Base-by-base conservation (phyloP, 2,888 invertebrate genomes). In the Monoplex corrugatus region DNA sequence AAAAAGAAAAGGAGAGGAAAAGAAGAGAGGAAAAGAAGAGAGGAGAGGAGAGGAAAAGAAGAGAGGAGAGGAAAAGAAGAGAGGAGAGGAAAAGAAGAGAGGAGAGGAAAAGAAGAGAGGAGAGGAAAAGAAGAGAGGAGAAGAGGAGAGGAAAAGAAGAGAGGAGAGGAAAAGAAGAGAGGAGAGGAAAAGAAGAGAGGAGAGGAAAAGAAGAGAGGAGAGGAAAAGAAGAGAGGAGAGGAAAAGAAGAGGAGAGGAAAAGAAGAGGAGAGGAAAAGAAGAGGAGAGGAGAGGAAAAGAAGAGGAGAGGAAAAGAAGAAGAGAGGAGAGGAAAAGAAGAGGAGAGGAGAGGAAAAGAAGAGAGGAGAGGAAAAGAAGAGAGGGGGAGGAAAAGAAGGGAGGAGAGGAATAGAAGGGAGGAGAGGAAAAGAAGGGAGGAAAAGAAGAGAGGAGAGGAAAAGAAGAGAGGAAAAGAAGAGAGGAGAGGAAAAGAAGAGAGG, bases 321-420 rank as follows among this genome's bases (percentile, higher is more conserved):
- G 57, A 28, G 28, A 10, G 57, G 10, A 28, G 28, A 57, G 10
- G 10, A 57, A 28, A 5, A 10, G 57, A 10, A 57, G 10, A 1
- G 28, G 57, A 10, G 32, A 82, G 32, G 82, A 23, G 40, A 32
- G 80, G 16, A 82, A 57, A 38, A 44, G 83, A 19, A 88, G 19
- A 50, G 28, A 72, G 43, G 72, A 10, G 35, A n/a, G 38, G 72
- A 35, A 10, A 38, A n/a, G 57, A 1, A 72, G 44, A 38, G 43
- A 72, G 82, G 82, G 57, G 35, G 57, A 82, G 87, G 82, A 50
- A 82, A 57, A 45, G 82, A 87, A 35, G 38, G 68, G 83, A 57
- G 83, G 83, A 83, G 83, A 82, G 88, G 45, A 82, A 87, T 35
- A 82, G 82, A 82, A 57, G 50, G 16, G 16, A 50, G n/a, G n/a